Percentiles rank a stretch among this genome's conserved stretches.
Conservation (phyloP, 2,888 invertebrate species). For the Eupithecia subumbrata region DNA sequence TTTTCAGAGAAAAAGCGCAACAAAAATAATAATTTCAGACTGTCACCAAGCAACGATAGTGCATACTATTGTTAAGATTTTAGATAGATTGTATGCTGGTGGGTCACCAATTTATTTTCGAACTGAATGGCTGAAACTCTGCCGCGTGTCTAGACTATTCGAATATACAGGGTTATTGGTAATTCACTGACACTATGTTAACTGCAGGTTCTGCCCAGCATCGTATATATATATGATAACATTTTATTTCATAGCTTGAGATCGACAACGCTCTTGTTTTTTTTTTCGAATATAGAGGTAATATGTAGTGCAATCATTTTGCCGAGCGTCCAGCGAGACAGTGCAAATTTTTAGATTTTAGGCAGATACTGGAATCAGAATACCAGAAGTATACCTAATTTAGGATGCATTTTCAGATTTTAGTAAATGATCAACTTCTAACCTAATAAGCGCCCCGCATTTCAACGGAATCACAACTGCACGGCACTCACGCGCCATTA, state of each 20-base stretch:
- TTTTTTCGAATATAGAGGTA: neutral
- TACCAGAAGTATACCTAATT: neutral
- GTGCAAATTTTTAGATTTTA: neutral
- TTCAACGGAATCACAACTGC: constrained; percentile 54
- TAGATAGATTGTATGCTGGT: neutral
- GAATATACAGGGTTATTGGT: too few relatives aligned
- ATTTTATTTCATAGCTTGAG: neutral
- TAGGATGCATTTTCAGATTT: neutral
- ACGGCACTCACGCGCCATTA: constrained; percentile 70
- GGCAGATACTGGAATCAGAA: neutral
- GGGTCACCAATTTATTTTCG: neutral
- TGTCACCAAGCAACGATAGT: neutral
- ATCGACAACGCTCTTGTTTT: neutral
- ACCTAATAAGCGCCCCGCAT: constrained; percentile 55
- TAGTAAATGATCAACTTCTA: constrained; percentile 5
- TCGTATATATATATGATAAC: too few relatives aligned
- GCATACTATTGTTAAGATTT: neutral
- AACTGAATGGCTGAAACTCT: neutral
- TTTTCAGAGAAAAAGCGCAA: too few relatives aligned
- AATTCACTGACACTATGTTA: too few relatives aligned
- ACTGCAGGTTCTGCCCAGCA: too few relatives aligned
- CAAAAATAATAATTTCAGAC: neutral
- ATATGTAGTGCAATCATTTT: neutral
- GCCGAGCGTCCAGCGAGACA: neutral
- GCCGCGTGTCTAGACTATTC: neutral